Conservation (phyloP, 2,113 vertebrate genomes). For the Bombycilla garrulus region DNA sequence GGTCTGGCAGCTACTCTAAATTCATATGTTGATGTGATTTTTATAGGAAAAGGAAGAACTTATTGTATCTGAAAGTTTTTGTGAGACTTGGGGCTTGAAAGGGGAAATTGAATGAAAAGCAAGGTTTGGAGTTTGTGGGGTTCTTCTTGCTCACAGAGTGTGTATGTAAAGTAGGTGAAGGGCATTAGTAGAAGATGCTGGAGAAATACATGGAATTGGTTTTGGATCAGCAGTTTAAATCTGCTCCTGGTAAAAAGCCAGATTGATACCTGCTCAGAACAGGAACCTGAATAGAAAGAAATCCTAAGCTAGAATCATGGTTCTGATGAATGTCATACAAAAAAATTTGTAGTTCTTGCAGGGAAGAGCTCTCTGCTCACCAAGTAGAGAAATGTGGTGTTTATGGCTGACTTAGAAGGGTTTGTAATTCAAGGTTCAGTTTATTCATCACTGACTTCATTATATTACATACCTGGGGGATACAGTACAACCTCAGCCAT, state of each 20-base stretch:
- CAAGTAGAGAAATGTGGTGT: not conserved
- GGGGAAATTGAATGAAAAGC: not conserved
- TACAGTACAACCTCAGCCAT: not conserved
- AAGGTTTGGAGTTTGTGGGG: fast-evolving
- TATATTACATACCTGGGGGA: not conserved
- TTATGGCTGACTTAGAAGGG: not conserved
- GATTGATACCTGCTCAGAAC: not conserved
- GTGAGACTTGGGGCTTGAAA: fast-evolving
- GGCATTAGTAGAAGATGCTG: not conserved
- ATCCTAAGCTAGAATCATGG: fast-evolving
- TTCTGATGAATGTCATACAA: not conserved
- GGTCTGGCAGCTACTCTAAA: not conserved
- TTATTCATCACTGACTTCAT: not conserved
- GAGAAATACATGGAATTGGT: not conserved
- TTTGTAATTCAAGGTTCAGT: not conserved
- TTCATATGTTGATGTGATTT: fast-evolving
- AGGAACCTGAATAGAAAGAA: not conserved
- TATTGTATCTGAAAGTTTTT: not conserved
- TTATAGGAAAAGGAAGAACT: not conserved
- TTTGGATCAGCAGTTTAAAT: not conserved
- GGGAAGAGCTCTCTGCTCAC: not conserved
- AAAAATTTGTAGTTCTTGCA: not conserved
- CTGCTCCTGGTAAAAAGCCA: not conserved
- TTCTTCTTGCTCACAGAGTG: not conserved
- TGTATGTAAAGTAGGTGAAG: not conserved